These are phyloP conservation scores for Rhingia campestris DNA, from an alignment of 2,888 invertebrate genomes.

Conservation along the genomic window DNA sequence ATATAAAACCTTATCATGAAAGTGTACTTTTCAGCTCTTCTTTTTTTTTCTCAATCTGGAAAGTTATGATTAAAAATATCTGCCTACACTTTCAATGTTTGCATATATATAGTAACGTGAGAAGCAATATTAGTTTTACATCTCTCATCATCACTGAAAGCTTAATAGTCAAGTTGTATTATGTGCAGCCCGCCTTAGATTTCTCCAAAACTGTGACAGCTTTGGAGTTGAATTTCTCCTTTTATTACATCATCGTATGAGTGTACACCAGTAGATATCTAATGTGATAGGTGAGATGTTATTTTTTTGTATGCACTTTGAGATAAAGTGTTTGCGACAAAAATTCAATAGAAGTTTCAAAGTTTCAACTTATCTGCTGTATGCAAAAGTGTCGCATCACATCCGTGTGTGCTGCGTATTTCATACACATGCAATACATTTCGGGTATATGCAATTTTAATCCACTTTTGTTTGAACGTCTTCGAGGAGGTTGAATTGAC, in stretches of 20 bases:
- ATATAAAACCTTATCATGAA: too few species aligned
- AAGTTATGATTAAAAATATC: too few species aligned
- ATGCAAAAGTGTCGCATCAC: constrained; percentile 4
- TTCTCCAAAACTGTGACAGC: not conserved
- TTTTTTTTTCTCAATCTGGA: too few species aligned
- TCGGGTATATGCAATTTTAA: not conserved
- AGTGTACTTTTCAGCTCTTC: too few species aligned
- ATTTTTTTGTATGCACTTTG: constrained; percentile 45
- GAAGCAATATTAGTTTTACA: too few species aligned
- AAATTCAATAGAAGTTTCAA: constrained; percentile 52
- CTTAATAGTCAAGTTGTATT: too few species aligned
- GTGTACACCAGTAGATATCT: constrained; percentile 13
- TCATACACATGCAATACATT: not conserved
- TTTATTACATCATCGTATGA: not conserved
- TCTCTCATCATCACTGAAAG: too few species aligned
- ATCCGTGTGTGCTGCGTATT: constrained; percentile 9
- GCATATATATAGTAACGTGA: too few species aligned
- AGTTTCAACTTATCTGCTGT: constrained; percentile 11
- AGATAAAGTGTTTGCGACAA: constrained; percentile 49
- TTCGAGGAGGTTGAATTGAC: constrained; percentile 28
- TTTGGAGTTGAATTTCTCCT: constrained; percentile 1
- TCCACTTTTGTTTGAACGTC: constrained; percentile 19
- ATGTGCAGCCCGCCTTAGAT: too few species aligned
- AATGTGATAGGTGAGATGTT: constrained; percentile 54
- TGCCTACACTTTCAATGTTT: too few species aligned